A percentile compares a stretch with the other conserved stretches of the same genome.
These are phyloP conservation scores for Brachypteracias leptosomus DNA, from an alignment of 2,113 vertebrate species.

Conservation along the genomic window DNA sequence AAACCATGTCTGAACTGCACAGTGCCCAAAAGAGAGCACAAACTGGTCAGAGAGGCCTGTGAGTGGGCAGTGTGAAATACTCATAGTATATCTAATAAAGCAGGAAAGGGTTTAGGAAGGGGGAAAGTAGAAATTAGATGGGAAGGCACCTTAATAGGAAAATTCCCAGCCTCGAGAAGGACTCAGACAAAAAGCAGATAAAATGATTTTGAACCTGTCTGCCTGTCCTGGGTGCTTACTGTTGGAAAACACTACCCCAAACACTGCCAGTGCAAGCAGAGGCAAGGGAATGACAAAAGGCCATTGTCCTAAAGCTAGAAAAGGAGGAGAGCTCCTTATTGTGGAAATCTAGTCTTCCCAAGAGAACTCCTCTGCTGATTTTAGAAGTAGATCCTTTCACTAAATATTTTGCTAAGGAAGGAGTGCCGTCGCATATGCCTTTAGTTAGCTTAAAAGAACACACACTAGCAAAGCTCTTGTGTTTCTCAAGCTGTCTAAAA, in stretches of 20 bases:
- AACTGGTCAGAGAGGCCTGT: background rate
- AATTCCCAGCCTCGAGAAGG: background rate
- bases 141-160: background rate
- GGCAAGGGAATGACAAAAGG: background rate
- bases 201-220: background rate
- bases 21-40: background rate
- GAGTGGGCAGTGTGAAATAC: background rate
- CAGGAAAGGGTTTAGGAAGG: background rate
- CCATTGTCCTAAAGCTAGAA: background rate
- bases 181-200: background rate
- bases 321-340: background rate
- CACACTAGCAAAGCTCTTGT: background rate
- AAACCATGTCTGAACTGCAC: background rate
- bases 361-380: background rate
- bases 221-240: background rate
- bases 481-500: background rate
- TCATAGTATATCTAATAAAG: background rate
- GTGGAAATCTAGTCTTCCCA: slow-evolving; percentile 23
- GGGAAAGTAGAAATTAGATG: background rate
- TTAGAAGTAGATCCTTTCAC: background rate
- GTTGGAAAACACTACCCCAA: background rate
- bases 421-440: background rate
- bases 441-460: background rate
- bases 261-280: background rate
- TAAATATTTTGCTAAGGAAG: slow-evolving; percentile 21